A percentile compares a stretch with the other conserved stretches of the same genome.
phyloP scores from a whole-genome alignment of 2,113 vertebrate species.

The Motacilla tschutschensis region DNA sequence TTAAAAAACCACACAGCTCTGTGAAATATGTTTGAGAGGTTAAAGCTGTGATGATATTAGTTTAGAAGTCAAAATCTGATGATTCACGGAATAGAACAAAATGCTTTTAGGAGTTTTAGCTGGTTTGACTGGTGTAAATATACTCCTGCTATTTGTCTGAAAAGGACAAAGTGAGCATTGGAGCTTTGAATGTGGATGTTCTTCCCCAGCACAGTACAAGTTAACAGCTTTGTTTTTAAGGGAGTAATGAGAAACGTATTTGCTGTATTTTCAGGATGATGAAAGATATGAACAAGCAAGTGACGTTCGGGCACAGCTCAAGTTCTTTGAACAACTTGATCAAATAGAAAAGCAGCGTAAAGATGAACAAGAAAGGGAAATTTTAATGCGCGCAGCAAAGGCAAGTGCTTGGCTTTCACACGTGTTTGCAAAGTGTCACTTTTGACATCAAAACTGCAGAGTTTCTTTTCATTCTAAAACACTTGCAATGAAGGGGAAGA shows the following conservation, averaged over 20 bases:
- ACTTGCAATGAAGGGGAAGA: not conserved
- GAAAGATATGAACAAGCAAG: constrained; percentile 85
- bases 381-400: constrained; percentile 93
- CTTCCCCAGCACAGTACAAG: not conserved
- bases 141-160: constrained; percentile 21
- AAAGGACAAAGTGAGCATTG: constrained; percentile 30
- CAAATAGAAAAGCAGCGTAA: constrained; percentile 93
- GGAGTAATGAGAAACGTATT: constrained; percentile 14
- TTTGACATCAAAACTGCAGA: constrained; percentile 17
- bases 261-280: constrained; percentile 79
- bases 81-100: constrained; percentile 45
- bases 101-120: constrained; percentile 8
- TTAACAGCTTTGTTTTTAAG: constrained; percentile 11
- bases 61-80: constrained; percentile 45
- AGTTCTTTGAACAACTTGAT: constrained; percentile 95
- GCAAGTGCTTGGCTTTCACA: constrained; percentile 67
- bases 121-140: constrained; percentile 35
- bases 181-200: constrained; percentile 9
- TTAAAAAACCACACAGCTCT: not conserved
- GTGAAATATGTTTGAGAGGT: not conserved
- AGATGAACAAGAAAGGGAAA: constrained; percentile 92
- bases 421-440: not conserved
- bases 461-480: not conserved
- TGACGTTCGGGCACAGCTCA: constrained; percentile 91
- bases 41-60: constrained; percentile 21